Percentiles rank a stretch among this genome's conserved stretches.
These are phyloP conservation scores for Clarias macrocephalus DNA, from an alignment of 2,113 vertebrate genomes.

Conservation along the genomic window DNA sequence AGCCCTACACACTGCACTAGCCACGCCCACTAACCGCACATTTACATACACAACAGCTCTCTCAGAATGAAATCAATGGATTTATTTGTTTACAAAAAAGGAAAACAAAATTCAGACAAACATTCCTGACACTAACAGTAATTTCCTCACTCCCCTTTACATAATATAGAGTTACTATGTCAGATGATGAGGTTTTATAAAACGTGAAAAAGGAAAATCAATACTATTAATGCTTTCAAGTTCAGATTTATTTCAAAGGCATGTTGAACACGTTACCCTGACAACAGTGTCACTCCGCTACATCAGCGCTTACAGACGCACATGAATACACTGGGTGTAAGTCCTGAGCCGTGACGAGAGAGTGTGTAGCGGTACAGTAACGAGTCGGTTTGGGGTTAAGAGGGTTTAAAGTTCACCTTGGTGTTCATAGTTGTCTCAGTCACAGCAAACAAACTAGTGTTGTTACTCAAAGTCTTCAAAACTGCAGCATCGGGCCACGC, in stretches of 20 bases:
- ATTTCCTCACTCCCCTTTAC: neutral
- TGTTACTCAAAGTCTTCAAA: neutral
- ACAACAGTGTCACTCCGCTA: neutral
- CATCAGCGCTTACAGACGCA: neutral
- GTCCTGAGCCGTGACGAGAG: no score
- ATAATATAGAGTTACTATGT: neutral
- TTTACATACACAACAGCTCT: neutral
- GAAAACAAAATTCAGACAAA: no score
- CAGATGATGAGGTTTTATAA: neutral
- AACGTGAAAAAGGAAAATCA: constrained; percentile 10
- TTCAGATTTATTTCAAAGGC: constrained; percentile 30
- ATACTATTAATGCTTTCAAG: neutral
- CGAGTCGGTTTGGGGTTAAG: neutral
- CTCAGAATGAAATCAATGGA: neutral
- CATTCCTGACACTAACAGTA: neutral
- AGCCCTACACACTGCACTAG: neutral
- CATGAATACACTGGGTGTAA: no score
- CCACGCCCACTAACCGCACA: neutral
- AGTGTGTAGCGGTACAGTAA: neutral
- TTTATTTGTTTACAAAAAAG: no score
- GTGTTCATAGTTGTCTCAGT: constrained; percentile 5
- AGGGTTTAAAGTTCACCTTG: constrained; percentile 15
- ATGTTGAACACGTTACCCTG: neutral
- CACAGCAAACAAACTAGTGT: constrained; percentile 22
- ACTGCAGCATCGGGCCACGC: neutral